These are phyloP conservation scores for Azemiops feae DNA, from an alignment of 2,113 vertebrate genomes.

Conservation along the genomic window DNA sequence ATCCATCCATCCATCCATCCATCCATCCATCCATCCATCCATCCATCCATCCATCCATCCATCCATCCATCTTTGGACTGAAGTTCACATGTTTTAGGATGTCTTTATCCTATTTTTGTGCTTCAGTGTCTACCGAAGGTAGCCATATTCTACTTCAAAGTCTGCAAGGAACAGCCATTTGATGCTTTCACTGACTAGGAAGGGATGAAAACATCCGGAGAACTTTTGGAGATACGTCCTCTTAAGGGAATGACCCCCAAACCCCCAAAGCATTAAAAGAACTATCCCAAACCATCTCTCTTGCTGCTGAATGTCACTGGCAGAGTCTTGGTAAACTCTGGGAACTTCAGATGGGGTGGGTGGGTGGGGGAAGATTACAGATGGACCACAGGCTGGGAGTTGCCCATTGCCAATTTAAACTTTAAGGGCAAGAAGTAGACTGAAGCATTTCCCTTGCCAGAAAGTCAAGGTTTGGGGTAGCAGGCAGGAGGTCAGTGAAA, in stretches of 20 bases:
- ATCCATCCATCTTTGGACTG: not conserved
- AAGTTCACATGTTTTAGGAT: not conserved
- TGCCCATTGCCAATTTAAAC: not conserved
- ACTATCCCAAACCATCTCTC: not conserved
- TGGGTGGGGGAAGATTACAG: not conserved
- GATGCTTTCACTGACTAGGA: not conserved
- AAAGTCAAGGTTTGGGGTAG: too few species aligned
- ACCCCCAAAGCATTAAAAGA: not conserved
- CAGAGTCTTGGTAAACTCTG: not conserved
- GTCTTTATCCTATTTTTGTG: not conserved
- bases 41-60: too few species aligned
- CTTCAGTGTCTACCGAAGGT: not conserved
- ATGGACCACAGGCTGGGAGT: not conserved
- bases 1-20: not conserved
- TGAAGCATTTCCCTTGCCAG: not conserved
- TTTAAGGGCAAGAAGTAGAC: not conserved
- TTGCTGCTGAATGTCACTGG: not conserved
- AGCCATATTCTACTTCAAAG: not conserved
- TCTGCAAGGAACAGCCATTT: not conserved
- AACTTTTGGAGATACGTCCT: not conserved
- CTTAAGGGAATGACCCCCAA: not conserved
- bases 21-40: too few species aligned
- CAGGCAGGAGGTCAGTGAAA: not conserved
- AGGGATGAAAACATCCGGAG: not conserved
- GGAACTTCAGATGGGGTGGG: not conserved